These are phyloP conservation scores for Tetanocera ferruginea DNA, from an alignment of 2,888 invertebrate genomes.

Conservation along the genomic window DNA sequence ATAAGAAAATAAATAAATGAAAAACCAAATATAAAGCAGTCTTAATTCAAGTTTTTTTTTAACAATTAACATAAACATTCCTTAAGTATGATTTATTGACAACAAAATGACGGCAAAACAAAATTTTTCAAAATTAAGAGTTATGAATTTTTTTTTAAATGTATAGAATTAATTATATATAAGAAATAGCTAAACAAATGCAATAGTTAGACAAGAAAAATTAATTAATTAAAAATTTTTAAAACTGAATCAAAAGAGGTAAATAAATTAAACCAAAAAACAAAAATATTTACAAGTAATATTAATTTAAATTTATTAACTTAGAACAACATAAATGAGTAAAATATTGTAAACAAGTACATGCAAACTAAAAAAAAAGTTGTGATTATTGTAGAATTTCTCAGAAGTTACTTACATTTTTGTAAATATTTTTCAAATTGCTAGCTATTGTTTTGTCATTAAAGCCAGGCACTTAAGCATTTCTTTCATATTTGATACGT, in stretches of 20 bases:
- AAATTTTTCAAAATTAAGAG: conserved; percentile 15
- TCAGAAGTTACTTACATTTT: background rate
- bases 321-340: background rate
- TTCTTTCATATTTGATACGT: too few relatives aligned
- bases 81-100: conserved; percentile 19
- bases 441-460: too few relatives aligned
- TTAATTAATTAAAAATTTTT: background rate
- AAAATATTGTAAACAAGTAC: background rate
- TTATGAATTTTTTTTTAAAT: conserved; percentile 41
- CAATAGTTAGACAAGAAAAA: conserved; percentile 7
- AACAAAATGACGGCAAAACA: background rate
- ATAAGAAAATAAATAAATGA: conserved; percentile 25
- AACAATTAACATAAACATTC: conserved; percentile 18
- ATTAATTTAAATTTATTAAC: background rate
- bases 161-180: conserved; percentile 26
- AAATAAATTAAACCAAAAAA: background rate
- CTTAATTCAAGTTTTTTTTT: background rate
- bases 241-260: background rate
- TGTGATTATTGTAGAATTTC: conserved; percentile 36
- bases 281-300: background rate
- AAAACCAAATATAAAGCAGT: conserved; percentile 38
- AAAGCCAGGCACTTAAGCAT: too few relatives aligned
- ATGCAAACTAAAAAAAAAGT: conserved; percentile 26
- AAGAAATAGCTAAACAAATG: conserved; percentile 16
- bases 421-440: conserved; percentile 27